Evolutionary conservation across 2,797 vertebrate genomes (phyloP), one percentile per base, ranked within the genome.

Genomic region (Sebastes oblongus): DNA sequence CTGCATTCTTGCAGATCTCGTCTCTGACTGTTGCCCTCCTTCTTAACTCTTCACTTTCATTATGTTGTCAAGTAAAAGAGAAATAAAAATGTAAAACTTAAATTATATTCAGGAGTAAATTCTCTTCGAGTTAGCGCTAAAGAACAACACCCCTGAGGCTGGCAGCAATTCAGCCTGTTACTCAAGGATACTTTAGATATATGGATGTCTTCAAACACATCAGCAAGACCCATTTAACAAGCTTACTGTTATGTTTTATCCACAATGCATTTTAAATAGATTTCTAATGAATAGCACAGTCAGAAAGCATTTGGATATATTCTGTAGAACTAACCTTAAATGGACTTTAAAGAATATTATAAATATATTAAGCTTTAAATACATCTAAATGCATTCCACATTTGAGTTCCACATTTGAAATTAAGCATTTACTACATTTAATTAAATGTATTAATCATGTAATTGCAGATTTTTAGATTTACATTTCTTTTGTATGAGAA

Each of bases 111-210:
- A 68, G 24, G 8, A 10, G 16, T 27, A 27, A 27, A 64, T 34
- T 30, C 4, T 46, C 18, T 30, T 16, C 0, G 1, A 32, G 1
- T 0, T 22, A 12, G 22, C 25, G 4, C 59, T 25, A 25, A 20
- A 64, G 60, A 52, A 25, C 30, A 70, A 10, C 20, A 16, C 3
- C 14, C 8, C 7, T 58, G 4, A 8, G 6, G 12, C 20, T 32
- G 13, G 32, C 11, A 5, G 8, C 1, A 30, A 16, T 42, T 54
- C 22, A 34, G 30, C 6, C 2, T 27, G 34, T 66, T 34, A 13
- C 9, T 67, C 54, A 66, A 27, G 3, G 18, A 72, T 34, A 36
- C n/a, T 34, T 55, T 0, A 50, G 9, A 50, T n/a, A 61, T 14
- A 32, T 32, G 5, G 13, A 18, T 3, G 6, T 59, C 3, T 27